Evolutionary conservation across 2,113 vertebrate species (phyloP).

Genomic region (Brachypteracias leptosomus): DNA sequence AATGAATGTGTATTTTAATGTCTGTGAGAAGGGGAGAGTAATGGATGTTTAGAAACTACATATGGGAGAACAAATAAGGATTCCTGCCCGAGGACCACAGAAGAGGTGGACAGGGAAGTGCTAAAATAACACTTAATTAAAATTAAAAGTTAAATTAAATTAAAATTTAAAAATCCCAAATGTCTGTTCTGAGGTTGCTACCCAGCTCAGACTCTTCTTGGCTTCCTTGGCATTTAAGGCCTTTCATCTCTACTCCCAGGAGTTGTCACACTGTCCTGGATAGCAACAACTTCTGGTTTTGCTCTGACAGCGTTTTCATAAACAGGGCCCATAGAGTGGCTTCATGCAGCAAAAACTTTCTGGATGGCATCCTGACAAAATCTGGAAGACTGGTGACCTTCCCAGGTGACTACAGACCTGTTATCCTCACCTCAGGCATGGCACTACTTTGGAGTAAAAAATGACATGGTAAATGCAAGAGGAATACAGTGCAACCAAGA

Average conservation of each 20-base stretch:
- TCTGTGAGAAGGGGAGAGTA: neutral
- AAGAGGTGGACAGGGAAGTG: neutral
- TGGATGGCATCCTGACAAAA: neutral
- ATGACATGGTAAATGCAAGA: neutral
- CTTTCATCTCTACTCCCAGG: neutral
- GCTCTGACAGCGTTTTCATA: neutral
- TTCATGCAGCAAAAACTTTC: neutral
- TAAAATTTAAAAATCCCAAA: neutral
- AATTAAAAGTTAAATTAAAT: too few relatives aligned
- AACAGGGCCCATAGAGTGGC: neutral
- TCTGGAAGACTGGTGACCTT: neutral
- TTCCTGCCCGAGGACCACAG: neutral
- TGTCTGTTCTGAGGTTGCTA: neutral
- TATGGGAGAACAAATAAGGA: neutral
- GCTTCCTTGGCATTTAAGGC: neutral
- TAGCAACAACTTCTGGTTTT: neutral
- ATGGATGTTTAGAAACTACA: neutral
- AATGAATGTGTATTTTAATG: neutral
- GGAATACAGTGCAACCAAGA: neutral
- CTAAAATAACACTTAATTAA: neutral
- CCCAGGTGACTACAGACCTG: neutral
- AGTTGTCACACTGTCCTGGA: neutral
- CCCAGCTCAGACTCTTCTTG: neutral
- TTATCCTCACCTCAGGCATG: neutral
- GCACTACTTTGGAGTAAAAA: neutral